Conservation (phyloP, 1,140 invertebrate species). For the Dreissena polymorpha region DNA sequence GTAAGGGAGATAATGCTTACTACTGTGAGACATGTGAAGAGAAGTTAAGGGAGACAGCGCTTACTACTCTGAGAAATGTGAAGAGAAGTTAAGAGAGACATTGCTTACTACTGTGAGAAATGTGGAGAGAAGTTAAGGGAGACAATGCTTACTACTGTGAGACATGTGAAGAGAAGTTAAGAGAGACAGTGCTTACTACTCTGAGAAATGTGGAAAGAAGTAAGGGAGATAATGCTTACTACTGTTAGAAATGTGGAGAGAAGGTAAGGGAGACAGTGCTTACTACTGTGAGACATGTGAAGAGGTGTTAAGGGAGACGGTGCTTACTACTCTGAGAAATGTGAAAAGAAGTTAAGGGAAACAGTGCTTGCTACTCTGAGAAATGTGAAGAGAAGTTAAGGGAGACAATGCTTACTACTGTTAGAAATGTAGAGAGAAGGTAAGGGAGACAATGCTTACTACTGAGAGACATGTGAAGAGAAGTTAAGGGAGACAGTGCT, state of each 20-base stretch:
- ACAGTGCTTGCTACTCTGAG: slow-evolving; percentile 99
- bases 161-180: slow-evolving; percentile 75
- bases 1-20: slow-evolving; percentile 81
- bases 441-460: slow-evolving; percentile 81
- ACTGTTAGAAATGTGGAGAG: background rate
- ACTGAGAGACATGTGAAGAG: no score
- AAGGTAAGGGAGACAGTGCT: slow-evolving; percentile 94
- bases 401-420: slow-evolving; percentile 97
- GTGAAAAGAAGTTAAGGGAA: slow-evolving; percentile 84
- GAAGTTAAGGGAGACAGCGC: slow-evolving; percentile 91
- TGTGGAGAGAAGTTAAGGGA: slow-evolving; percentile 98
- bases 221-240: background rate
- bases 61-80: slow-evolving; percentile 99
- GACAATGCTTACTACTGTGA: background rate
- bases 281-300: slow-evolving; percentile 99
- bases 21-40: no score
- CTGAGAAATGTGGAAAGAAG: slow-evolving; percentile 87
- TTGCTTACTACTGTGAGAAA: slow-evolving; percentile 99
- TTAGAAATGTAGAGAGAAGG: slow-evolving; percentile 99
- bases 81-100: slow-evolving; percentile 95
- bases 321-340: background rate
- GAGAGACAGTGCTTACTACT: slow-evolving; percentile 98
- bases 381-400: slow-evolving; percentile 98
- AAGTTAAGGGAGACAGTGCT: slow-evolving; percentile 93
- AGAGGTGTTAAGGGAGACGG: slow-evolving; percentile 90